phyloP scores from a whole-genome alignment of 2,797 vertebrate species.

The Falco biarmicus region DNA sequence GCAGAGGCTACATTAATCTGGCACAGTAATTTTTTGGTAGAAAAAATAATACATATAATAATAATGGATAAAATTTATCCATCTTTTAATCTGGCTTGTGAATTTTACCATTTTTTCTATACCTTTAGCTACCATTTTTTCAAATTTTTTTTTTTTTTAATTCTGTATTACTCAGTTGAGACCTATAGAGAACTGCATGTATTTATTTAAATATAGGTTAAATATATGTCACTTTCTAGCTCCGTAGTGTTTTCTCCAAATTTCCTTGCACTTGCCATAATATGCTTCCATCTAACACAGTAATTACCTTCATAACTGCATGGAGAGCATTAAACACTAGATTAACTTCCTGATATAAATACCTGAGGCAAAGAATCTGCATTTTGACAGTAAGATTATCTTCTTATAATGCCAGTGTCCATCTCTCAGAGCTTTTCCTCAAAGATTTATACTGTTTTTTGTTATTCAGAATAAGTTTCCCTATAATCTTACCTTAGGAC shows the following conservation, averaged over 20 bases:
- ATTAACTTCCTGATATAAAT: background rate
- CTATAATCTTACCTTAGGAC: slow-evolving; percentile 88
- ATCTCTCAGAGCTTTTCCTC: background rate
- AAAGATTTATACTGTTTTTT: background rate
- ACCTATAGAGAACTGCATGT: background rate
- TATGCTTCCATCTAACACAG: background rate
- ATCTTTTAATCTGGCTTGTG: background rate
- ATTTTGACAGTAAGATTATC: background rate
- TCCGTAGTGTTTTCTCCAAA: background rate
- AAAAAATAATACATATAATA: background rate
- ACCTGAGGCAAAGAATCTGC: background rate
- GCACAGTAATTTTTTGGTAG: background rate
- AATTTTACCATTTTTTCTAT: background rate
- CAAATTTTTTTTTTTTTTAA: background rate
- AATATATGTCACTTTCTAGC: background rate
- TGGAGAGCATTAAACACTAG: background rate
- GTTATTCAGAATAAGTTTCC: background rate
- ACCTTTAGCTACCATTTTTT: background rate
- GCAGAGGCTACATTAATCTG: background rate
- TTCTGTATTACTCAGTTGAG: background rate
- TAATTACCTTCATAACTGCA: background rate
- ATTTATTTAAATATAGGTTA: background rate
- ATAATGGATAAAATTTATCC: background rate
- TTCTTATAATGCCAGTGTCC: background rate
- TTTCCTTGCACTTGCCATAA: background rate